Conservation (phyloP, 2,888 invertebrate genomes). For the Ichneumoninae sp. region DNA sequence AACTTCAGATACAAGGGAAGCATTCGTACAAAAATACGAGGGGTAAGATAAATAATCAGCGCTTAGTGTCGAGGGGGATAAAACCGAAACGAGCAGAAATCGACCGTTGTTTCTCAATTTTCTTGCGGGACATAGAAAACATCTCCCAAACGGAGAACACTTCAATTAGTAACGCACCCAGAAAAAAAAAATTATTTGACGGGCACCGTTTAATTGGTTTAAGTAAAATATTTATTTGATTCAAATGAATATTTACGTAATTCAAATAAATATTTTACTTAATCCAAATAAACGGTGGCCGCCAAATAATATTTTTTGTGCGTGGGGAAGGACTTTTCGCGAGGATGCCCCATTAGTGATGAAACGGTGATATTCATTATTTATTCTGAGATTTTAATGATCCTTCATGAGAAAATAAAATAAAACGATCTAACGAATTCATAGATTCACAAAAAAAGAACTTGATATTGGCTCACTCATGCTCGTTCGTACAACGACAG, state of each 20-base stretch:
- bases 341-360: not conserved
- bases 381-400: not conserved
- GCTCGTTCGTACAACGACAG: not conserved
- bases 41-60: not conserved
- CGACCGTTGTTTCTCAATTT: not conserved
- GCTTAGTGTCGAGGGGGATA: not conserved
- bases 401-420: not conserved
- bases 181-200: too few species aligned
- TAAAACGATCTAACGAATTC: not conserved
- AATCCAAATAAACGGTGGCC: too few species aligned
- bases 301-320: too few species aligned
- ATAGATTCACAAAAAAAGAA: not conserved
- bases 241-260: too few species aligned
- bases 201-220: too few species aligned
- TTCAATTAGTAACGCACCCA: too few species aligned
- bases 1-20: not conserved
- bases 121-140: not conserved
- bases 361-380: not conserved
- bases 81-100: not conserved
- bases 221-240: too few species aligned
- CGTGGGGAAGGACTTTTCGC: not conserved
- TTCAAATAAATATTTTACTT: too few species aligned
- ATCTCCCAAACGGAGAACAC: not conserved
- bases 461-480: not conserved
- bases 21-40: not conserved